Percentiles rank a stretch among this genome's conserved stretches.
phyloP scores from a whole-genome alignment of 2,113 vertebrate genomes.

The Scartelaos histophorus region DNA sequence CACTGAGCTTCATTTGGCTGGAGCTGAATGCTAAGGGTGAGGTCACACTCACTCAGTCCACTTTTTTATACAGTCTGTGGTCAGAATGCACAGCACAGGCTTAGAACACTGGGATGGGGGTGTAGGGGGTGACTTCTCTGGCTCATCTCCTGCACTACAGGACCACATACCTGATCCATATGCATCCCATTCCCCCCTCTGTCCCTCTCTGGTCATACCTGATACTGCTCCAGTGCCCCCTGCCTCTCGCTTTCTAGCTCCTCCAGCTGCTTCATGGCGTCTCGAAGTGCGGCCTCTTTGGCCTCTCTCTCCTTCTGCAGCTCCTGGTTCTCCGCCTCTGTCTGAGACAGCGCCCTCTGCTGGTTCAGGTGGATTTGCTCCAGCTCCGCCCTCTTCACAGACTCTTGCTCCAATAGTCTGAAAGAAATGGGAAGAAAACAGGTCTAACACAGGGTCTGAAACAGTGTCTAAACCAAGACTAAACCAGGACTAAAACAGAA shows the following conservation, averaged over 20 bases:
- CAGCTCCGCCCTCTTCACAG: constrained; percentile 85
- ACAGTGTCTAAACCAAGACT: not conserved
- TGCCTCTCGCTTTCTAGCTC: constrained; percentile 87
- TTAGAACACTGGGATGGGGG: too few species aligned
- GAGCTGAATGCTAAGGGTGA: too few species aligned
- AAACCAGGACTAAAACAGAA: too few species aligned
- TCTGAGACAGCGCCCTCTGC: constrained; percentile 87
- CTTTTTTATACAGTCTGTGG: too few species aligned
- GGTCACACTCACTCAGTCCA: too few species aligned
- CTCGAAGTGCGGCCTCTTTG: constrained; percentile 88
- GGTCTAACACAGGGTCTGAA: not conserved
- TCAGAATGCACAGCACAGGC: too few species aligned
- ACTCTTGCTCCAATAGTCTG: constrained; percentile 93
- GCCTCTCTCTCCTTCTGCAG: constrained; percentile 83
- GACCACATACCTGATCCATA: too few species aligned
- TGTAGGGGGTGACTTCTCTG: too few species aligned
- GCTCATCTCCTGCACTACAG: not conserved
- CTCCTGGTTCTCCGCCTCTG: constrained; percentile 92
- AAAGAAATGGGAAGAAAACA: not conserved
- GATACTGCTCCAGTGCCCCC: constrained; percentile 88
- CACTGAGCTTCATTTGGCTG: too few species aligned
- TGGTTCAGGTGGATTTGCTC: constrained; percentile 91
- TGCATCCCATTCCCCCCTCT: too few species aligned
- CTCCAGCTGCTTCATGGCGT: constrained; percentile 88
- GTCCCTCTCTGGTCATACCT: constrained; percentile 74